These are phyloP conservation scores for Stomorhina lunata DNA, from an alignment of 2,888 invertebrate species.

Conservation along the genomic window DNA sequence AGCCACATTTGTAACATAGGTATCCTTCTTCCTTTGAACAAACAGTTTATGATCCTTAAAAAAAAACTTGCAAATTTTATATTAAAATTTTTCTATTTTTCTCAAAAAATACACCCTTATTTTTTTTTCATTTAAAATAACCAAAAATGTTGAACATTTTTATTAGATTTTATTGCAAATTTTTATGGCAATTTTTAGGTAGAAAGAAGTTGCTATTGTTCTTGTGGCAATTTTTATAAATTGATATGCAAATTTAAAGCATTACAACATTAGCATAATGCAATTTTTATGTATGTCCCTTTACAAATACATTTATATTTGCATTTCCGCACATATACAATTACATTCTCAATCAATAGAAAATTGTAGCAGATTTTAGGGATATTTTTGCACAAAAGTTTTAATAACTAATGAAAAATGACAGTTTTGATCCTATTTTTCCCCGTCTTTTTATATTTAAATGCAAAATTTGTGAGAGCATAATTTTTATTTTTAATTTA, in stretches of 20 bases:
- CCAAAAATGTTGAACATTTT: conserved; percentile 32
- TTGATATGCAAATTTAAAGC: conserved; percentile 75
- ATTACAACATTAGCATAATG: conserved; percentile 73
- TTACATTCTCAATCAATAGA: not conserved
- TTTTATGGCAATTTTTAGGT: not conserved
- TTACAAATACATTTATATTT: too few relatives aligned
- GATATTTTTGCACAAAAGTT: not conserved
- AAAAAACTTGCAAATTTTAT: conserved; percentile 34
- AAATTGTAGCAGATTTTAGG: not conserved
- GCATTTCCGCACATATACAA: too few relatives aligned
- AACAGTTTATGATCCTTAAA: not conserved
- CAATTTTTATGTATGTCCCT: conserved; percentile 66
- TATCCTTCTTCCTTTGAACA: not conserved
- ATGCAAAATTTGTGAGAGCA: conserved; percentile 11
- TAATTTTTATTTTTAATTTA: conserved; percentile 31
- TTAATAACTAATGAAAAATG: conserved; percentile 35
- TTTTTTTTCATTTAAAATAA: conserved; percentile 15
- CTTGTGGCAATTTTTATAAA: conserved; percentile 49
- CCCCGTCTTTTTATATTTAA: too few relatives aligned
- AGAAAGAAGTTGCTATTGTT: not conserved
- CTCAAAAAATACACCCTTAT: conserved; percentile 45
- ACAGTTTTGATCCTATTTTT: conserved; percentile 2
- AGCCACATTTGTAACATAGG: not conserved
- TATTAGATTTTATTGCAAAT: not conserved
- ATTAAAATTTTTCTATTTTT: conserved; percentile 11